These are phyloP conservation scores for Conops quadrifasciatus DNA, from an alignment of 2,888 invertebrate species.

Conservation along the genomic window DNA sequence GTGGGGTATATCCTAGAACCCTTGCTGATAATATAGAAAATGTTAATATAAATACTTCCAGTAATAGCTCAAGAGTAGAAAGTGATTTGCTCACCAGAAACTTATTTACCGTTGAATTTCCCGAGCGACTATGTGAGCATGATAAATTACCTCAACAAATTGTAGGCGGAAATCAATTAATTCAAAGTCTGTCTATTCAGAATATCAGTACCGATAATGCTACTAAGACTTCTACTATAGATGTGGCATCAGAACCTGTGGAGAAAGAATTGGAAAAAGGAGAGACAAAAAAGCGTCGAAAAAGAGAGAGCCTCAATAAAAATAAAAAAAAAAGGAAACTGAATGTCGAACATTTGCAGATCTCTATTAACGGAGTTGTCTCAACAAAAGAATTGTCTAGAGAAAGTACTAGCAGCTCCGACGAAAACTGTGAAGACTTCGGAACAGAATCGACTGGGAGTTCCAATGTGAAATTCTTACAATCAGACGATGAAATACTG, in stretches of 20 bases:
- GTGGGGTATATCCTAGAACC: conserved; percentile 20
- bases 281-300: too few relatives aligned
- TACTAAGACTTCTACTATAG: conserved; percentile 41
- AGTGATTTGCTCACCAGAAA: too few relatives aligned
- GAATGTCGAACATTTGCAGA: conserved; percentile 53
- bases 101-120: too few relatives aligned
- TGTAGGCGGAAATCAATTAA: not conserved
- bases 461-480: conserved; percentile 31
- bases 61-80: too few relatives aligned
- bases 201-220: conserved; percentile 19
- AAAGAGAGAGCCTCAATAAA: conserved; percentile 16
- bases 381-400: conserved; percentile 42
- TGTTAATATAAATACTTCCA: not conserved
- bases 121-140: too few relatives aligned
- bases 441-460: conserved; percentile 19
- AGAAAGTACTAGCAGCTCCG: conserved; percentile 46
- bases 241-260: conserved; percentile 34
- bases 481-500: conserved; percentile 34
- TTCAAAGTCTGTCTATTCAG: conserved; percentile 27
- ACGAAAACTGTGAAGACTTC: conserved; percentile 41
- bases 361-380: conserved; percentile 48
- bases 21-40: conserved; percentile 1
- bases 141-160: too few relatives aligned
- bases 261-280: conserved; percentile 35
- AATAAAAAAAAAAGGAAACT: too few relatives aligned